Conservation (phyloP, 2,113 vertebrate genomes). For the Cercopithecus mona region DNA sequence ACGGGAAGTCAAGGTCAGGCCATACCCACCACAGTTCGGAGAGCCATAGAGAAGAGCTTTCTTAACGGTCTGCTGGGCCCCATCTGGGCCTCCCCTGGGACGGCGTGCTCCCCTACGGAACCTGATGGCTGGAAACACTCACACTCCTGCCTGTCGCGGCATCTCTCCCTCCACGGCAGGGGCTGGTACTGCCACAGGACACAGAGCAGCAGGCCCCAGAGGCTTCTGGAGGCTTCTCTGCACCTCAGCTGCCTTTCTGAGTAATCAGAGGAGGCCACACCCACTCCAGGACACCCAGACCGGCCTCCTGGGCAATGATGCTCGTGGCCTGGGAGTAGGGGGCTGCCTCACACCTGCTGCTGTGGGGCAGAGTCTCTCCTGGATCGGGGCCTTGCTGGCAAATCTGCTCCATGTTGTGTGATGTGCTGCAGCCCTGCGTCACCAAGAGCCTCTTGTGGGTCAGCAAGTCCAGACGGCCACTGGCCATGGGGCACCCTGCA, state of each 20-base stretch:
- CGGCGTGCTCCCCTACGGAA: fast-evolving
- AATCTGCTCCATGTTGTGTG: fast-evolving
- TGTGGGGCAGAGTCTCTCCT: too few relatives aligned
- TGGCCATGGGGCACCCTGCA: not conserved
- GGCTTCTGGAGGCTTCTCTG: not conserved
- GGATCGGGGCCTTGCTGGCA: fast-evolving
- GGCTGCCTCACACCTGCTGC: fast-evolving
- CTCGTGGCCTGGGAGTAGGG: fast-evolving
- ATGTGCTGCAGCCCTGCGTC: not conserved
- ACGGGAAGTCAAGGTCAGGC: conserved; percentile 16
- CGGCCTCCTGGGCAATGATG: too few relatives aligned
- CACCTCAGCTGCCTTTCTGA: not conserved
- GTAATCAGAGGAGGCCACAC: not conserved
- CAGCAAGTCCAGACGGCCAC: too few relatives aligned
- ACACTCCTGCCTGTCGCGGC: fast-evolving
- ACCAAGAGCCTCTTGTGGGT: not conserved
- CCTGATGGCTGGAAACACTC: fast-evolving
- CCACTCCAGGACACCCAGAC: not conserved
- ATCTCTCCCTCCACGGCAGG: fast-evolving
- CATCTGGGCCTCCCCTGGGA: fast-evolving
- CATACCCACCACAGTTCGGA: not conserved
- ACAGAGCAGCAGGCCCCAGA: fast-evolving
- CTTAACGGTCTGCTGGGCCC: fast-evolving
- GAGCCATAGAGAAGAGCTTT: not conserved
- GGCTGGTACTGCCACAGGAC: fast-evolving